Evolutionary conservation across 2,113 vertebrate species (phyloP).

Genomic region (Condylura cristata): DNA sequence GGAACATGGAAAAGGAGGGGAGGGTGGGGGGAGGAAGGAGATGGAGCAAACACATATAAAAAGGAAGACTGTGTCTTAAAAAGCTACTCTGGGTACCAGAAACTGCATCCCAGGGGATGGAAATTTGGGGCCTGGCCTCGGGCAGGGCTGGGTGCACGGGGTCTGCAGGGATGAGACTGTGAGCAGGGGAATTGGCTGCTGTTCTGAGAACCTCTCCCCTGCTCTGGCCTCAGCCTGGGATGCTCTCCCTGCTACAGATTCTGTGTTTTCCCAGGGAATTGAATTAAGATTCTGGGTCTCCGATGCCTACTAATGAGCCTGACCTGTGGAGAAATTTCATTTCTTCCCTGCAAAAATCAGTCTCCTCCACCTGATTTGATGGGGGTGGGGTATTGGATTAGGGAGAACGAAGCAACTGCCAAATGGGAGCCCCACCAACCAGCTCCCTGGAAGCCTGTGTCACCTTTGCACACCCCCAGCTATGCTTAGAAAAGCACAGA

Average conservation of each 20-base stretch:
- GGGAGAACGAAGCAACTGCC: neutral
- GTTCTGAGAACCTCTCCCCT: accelerated
- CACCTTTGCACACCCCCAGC: neutral
- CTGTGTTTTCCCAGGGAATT: neutral
- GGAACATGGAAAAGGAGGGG: neutral
- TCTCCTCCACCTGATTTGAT: neutral
- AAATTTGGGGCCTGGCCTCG: neutral
- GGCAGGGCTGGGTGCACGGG: too few species aligned
- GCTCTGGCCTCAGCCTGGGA: too few species aligned
- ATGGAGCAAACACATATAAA: neutral
- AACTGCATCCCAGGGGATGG: neutral
- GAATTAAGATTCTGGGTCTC: neutral
- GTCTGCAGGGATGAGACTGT: neutral
- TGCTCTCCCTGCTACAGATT: accelerated
- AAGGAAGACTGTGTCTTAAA: neutral
- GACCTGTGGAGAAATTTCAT: neutral
- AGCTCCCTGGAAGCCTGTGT: neutral
- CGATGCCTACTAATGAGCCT: neutral
- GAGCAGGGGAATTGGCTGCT: neutral
- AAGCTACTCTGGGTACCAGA: neutral
- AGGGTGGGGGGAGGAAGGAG: neutral
- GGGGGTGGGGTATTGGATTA: too few species aligned
- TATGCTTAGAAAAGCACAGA: neutral
- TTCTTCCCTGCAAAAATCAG: neutral
- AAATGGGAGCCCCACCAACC: neutral